Evolutionary conservation across 2,797 vertebrate genomes (phyloP), one percentile per base, ranked within the genome.

Genomic region (Hafferia zeledoni): DNA sequence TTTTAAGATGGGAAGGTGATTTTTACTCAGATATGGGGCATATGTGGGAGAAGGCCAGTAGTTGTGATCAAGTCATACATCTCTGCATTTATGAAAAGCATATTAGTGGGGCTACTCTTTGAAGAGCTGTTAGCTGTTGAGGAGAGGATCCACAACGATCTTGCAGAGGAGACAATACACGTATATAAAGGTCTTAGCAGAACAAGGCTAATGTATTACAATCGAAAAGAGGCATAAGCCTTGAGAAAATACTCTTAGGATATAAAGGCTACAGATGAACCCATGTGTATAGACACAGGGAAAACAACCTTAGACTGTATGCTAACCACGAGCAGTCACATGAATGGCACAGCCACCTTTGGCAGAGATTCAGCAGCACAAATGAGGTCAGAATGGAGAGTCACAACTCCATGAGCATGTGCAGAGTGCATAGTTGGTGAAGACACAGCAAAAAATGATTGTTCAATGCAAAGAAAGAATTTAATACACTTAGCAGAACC

Each of bases 111-210:
- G 2, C 22, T 82, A 31, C 14, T 18, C 8, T 87, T 87, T 71
- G 43, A 78, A 24, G 35, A 77, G 6, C 4, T 47, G 17, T 69
- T 22, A 84, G 0, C 0, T 89, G 78, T 41, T 61, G 43, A 76
- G 35, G 25, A 93, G 72, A 84, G 18, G 13, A 67, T 63, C 37
- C 24, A 52, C 49, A 80, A 12, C 3, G 33, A 16, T 47, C 17
- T 49, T 65, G 30, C 24, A 85, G 37, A 77, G 20, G 4, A 65
- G 15, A 64, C 13, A 43, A 67, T 81, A 68, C 9, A 5, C 6
- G 43, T 0, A 0, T 30, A 16, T 41, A 41, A 33, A 3, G 14
- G 19, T 47, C 49, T 77, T 52, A 87, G 37, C 31, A 87, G 39
- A 63, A 15, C 6, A 83, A 93, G 17, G 7, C 6, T 64, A 17